These are phyloP conservation scores for Rhorus exstirpatorius DNA, from an alignment of 2,888 invertebrate genomes.

Conservation along the genomic window DNA sequence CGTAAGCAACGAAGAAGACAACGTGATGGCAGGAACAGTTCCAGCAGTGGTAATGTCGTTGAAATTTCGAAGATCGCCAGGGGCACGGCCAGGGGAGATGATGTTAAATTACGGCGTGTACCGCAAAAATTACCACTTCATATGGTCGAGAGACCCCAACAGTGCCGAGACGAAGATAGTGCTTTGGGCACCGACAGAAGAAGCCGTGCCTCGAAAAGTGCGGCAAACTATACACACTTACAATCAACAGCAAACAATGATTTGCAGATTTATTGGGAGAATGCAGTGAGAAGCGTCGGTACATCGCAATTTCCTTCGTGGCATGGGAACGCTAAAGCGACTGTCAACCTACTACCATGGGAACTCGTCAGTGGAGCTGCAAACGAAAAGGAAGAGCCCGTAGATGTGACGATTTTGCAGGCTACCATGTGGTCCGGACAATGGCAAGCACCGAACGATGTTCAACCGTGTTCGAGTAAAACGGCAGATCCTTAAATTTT, in stretches of 20 bases:
- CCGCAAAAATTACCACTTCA: constrained; percentile 83
- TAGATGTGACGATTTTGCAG: constrained; percentile 77
- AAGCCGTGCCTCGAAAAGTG: constrained; percentile 71
- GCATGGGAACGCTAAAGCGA: constrained; percentile 69
- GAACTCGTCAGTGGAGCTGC: constrained; percentile 79
- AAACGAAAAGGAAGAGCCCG: constrained; percentile 75
- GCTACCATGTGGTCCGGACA: constrained; percentile 82
- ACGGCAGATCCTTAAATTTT: constrained; percentile 83
- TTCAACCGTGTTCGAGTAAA: constrained; percentile 85
- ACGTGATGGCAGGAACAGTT: constrained; percentile 71
- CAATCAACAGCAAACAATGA: constrained; percentile 77
- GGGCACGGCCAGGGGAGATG: constrained; percentile 66
- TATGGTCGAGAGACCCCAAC: constrained; percentile 76
- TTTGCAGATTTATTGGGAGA: constrained; percentile 76
- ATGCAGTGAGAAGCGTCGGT: constrained; percentile 58
- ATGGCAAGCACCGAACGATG: constrained; percentile 82
- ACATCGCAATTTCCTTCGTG: constrained; percentile 53
- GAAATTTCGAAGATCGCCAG: constrained; percentile 27
- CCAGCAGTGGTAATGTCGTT: constrained; percentile 52
- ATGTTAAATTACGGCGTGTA: constrained; percentile 76
- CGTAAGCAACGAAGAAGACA: constrained; percentile 78
- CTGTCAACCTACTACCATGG: constrained; percentile 83
- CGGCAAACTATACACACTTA: constrained; percentile 70
- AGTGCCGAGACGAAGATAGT: constrained; percentile 69
- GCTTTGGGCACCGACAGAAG: constrained; percentile 31